Evolutionary conservation across 2,888 invertebrate genomes (phyloP).

Genomic region (Pollenia amentaria): DNA sequence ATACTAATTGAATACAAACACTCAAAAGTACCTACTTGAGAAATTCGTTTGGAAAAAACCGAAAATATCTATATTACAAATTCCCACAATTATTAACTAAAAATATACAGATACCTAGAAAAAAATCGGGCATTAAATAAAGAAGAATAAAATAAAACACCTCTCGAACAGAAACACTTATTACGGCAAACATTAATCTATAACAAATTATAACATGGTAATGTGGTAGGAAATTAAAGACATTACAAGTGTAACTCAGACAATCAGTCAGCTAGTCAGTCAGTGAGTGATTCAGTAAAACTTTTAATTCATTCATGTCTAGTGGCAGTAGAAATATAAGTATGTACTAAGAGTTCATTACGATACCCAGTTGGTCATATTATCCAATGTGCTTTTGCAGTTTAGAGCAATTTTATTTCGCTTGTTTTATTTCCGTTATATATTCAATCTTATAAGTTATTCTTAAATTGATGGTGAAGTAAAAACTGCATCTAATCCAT

Average conservation of each 20-base stretch:
- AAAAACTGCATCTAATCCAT: too few species aligned
- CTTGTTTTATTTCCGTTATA: too few species aligned
- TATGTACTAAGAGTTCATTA: neutral
- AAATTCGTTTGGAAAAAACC: conserved; percentile 21
- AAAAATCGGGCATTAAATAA: conserved; percentile 57
- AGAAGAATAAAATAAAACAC: neutral
- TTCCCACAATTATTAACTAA: conserved; percentile 70
- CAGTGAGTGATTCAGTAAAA: neutral
- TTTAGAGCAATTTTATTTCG: too few species aligned
- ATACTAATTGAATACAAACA: conserved; percentile 58
- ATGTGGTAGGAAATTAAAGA: conserved; percentile 50
- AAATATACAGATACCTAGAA: conserved; percentile 9
- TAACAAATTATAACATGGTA: neutral
- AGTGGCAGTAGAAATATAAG: conserved; percentile 31
- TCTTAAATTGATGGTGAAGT: too few species aligned
- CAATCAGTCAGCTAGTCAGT: conserved; percentile 31
- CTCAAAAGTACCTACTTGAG: conserved; percentile 41
- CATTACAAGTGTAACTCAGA: conserved; percentile 51
- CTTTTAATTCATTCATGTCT: conserved; percentile 56
- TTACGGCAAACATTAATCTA: neutral
- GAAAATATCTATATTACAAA: conserved; percentile 67
- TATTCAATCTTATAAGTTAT: too few species aligned
- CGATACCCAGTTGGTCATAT: too few species aligned
- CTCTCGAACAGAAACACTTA: neutral
- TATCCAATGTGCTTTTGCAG: too few species aligned